phyloP scores from a whole-genome alignment of 2,113 vertebrate species.

The Alectura lathami region DNA sequence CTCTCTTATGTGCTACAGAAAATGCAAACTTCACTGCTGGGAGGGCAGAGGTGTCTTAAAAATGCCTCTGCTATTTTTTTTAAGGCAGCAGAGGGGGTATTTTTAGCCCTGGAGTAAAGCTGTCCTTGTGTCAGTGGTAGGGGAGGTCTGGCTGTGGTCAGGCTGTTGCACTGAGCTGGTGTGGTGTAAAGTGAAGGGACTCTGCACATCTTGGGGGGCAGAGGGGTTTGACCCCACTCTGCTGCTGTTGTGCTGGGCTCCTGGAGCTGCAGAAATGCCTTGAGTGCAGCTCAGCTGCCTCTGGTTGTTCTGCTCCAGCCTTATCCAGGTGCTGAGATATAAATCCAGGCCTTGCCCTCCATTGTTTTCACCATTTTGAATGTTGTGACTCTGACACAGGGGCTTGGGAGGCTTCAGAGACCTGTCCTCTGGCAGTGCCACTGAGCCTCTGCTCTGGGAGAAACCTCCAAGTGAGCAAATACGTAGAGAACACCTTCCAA shows the following conservation, averaged over 20 bases:
- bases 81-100: neutral
- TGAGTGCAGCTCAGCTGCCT: neutral
- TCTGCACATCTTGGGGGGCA: neutral
- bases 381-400: neutral
- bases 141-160: neutral
- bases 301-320: neutral
- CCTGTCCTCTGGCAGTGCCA: neutral
- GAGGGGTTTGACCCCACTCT: neutral
- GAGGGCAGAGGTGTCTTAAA: neutral
- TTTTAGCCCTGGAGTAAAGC: neutral
- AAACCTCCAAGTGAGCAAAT: neutral
- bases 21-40: neutral
- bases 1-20: neutral
- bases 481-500: rapidly evolving
- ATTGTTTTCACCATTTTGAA: neutral
- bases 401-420: neutral
- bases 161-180: neutral
- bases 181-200: neutral
- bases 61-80: neutral
- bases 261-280: too few relatives aligned
- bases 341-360: too few relatives aligned
- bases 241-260: neutral
- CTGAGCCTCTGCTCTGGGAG: rapidly evolving
- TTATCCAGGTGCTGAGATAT: neutral
- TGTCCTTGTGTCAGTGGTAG: too few relatives aligned